Evolutionary conservation across 2,888 invertebrate genomes (phyloP).

Genomic region (Ichneumoninae sp.): DNA sequence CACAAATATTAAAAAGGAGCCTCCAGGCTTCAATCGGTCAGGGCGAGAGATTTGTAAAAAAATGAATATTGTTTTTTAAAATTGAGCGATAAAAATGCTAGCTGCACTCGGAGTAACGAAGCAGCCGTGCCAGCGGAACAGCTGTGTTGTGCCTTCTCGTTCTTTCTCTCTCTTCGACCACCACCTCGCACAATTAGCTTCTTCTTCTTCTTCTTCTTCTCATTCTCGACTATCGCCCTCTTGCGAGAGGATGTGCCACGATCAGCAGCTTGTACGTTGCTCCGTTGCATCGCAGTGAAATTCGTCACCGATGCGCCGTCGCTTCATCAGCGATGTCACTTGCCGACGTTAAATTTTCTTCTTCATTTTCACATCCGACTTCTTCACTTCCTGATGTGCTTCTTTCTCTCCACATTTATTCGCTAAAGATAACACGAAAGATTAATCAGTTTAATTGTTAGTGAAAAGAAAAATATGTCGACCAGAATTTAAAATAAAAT

Average conservation of each 20-base stretch:
- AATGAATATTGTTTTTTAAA: neutral
- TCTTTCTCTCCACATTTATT: neutral
- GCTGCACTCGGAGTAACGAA: neutral
- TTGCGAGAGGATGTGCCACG: neutral
- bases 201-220: neutral
- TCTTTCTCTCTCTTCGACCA: neutral
- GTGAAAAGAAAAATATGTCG: neutral
- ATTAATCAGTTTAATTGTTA: neutral
- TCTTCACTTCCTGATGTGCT: neutral
- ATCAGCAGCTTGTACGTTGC: neutral
- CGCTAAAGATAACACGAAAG: neutral
- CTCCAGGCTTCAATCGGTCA: neutral
- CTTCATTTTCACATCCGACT: neutral
- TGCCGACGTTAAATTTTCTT: neutral
- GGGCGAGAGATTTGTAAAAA: neutral
- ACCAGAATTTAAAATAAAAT: neutral
- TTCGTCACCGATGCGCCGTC: neutral
- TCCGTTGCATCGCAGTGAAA: neutral
- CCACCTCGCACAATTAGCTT: neutral
- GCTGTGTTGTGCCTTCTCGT: conserved; percentile 7
- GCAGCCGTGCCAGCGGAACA: conserved; percentile 19
- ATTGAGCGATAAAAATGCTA: neutral
- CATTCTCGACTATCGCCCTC: neutral
- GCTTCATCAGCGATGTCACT: neutral
- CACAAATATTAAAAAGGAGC: neutral